Base-by-base conservation (phyloP, 2,888 invertebrate species). In the Trissolcus japonicus region DNA sequence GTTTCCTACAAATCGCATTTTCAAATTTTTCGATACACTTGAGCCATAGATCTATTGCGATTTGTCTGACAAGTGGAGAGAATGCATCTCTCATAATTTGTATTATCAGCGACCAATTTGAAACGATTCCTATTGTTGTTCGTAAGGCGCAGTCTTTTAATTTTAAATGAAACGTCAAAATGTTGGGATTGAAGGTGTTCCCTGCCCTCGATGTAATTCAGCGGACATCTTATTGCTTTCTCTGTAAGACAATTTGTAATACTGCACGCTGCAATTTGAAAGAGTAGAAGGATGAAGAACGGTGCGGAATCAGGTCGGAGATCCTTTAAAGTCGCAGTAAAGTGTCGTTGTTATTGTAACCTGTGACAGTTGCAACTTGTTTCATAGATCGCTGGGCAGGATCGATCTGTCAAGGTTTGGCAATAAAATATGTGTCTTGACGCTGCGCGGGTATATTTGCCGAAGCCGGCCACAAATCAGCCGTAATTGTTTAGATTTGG, bases 401-500 rank as follows among this genome's bases (percentile, higher is more conserved):
- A 59, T 74, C 74, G 67, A 67, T 74, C 60, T 57, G 53, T 65
- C 59, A 67, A 63, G 66, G 35, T 68, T 68, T 59, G 77, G 72
- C 76, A 73, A 78, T 76, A 76, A 79, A 78, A 73, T 60, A 9
- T 35, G 2, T 9, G 68, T 68, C 77, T 67, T 59, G 65, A 60
- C 59, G 59, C 43, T 16, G 9, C 16, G 56, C 67, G 62, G 53
- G 65, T 76, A 61, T 74, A 78, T 79, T 79, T 68, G 48, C 66
- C 40, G 56, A 53, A 48, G 53, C 51, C 13, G 41, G 21, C 78
- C 79, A 81, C 81, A 79, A 79, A 81, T 81, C 81, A 81, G 29
- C 74, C 57, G 73, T 74, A 78, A 80, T 80, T 79, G 80, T 80
- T 79, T 77, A 73, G 79, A 79, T 74, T 80, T 62, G 77, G 61